Percentiles rank a stretch among this genome's conserved stretches.
phyloP scores from a whole-genome alignment of 2,888 invertebrate species.

The Idaea straminata region DNA sequence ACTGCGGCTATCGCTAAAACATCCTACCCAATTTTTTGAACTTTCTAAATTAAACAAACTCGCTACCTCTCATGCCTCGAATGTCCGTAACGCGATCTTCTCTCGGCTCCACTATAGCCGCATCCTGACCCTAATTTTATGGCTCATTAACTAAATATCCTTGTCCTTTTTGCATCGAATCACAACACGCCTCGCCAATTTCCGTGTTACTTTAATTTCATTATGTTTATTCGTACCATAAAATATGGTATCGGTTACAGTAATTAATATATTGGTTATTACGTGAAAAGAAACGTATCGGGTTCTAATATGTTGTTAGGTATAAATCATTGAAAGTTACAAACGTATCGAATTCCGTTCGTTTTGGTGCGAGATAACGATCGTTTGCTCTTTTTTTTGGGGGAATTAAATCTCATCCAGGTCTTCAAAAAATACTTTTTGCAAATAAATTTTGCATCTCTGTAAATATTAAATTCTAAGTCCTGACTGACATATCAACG shows the following conservation, averaged over 20 bases:
- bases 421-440: no score
- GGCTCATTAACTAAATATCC: slow-evolving; percentile 67
- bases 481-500: no score
- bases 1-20: no score
- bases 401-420: no score
- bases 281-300: background rate
- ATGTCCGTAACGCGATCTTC: slow-evolving; percentile 9
- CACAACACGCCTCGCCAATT: slow-evolving; percentile 47
- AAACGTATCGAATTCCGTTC: slow-evolving; percentile 25
- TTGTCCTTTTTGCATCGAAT: slow-evolving; percentile 66
- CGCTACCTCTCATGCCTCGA: slow-evolving; percentile 28
- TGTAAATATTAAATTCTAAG: no score
- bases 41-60: background rate
- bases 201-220: slow-evolving; percentile 36
- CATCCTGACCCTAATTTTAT: slow-evolving; percentile 72
- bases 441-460: no score
- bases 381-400: background rate
- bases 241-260: slow-evolving; percentile 55
- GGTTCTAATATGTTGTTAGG: background rate
- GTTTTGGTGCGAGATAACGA: background rate
- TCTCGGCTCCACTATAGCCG: slow-evolving; percentile 40
- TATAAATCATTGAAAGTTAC: slow-evolving; percentile 8
- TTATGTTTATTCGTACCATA: slow-evolving; percentile 55
- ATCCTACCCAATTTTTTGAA: no score
- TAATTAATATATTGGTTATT: slow-evolving; percentile 39